These are phyloP conservation scores for Muricea muricata DNA, from an alignment of 92 coral and sea anemone species.

Conservation along the genomic window DNA sequence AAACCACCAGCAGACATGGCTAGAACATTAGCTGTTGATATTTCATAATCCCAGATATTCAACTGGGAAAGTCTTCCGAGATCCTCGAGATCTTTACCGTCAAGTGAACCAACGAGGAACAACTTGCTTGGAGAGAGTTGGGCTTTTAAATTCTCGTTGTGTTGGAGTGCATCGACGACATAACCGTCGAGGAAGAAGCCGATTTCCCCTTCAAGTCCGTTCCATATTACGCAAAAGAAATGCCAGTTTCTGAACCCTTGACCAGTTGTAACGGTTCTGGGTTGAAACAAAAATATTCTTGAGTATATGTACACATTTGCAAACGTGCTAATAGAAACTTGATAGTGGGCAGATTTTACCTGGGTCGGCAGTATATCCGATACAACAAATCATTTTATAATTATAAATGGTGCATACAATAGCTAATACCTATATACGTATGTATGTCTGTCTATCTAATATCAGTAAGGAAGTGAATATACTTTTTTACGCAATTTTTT, in stretches of 20 bases:
- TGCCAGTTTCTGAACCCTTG: not conserved
- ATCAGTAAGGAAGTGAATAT: too few relatives aligned
- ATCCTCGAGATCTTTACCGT: not conserved
- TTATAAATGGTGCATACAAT: too few relatives aligned
- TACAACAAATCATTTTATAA: too few relatives aligned
- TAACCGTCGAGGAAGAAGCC: not conserved
- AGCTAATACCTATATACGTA: too few relatives aligned
- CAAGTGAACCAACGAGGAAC: not conserved
- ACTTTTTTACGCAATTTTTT: too few relatives aligned
- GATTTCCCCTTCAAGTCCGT: not conserved
- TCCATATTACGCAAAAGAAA: not conserved
- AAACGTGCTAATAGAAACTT: too few relatives aligned
- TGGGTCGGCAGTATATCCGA: too few relatives aligned
- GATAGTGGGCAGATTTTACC: too few relatives aligned
- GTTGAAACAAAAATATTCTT: not conserved
- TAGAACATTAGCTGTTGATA: not conserved
- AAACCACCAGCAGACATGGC: conserved; percentile 1
- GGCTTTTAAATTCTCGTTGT: not conserved
- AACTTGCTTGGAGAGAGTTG: not conserved
- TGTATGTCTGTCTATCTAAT: too few relatives aligned
- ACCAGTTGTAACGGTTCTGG: not conserved
- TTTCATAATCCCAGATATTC: not conserved
- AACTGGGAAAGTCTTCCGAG: not conserved
- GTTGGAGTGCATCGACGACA: too few relatives aligned
- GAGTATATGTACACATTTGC: too few relatives aligned